Conservation (phyloP, 2,113 vertebrate genomes). For the Lophius piscatorius region DNA sequence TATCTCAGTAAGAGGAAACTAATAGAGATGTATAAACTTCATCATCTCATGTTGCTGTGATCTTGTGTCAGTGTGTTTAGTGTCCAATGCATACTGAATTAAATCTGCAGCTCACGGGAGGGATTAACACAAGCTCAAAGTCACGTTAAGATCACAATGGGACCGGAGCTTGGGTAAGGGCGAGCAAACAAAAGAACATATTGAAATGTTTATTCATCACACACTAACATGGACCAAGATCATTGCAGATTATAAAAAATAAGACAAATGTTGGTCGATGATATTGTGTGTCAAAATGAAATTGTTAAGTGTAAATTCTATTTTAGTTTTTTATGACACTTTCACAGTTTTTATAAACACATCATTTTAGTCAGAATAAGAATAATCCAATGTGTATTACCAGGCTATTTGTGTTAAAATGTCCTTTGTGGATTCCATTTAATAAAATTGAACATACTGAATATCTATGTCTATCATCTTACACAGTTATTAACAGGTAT, state of each 20-base stretch:
- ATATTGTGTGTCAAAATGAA: too few relatives aligned
- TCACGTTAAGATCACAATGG: constrained; percentile 42
- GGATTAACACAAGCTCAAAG: constrained; percentile 54
- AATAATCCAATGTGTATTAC: too few relatives aligned
- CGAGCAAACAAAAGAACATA: constrained; percentile 46
- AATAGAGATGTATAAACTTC: constrained; percentile 33
- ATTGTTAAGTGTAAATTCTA: not conserved
- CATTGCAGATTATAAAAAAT: constrained; percentile 32
- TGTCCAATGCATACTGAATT: constrained; percentile 28
- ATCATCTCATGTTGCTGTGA: constrained; percentile 33
- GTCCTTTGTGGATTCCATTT: not conserved
- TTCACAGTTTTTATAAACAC: too few relatives aligned
- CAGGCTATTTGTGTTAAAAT: not conserved
- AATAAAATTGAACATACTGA: not conserved
- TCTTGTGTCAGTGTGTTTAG: constrained; percentile 49
- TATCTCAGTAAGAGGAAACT: constrained; percentile 15
- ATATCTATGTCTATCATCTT: not conserved
- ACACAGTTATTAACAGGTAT: too few relatives aligned
- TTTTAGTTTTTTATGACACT: too few relatives aligned
- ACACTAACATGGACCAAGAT: constrained; percentile 20
- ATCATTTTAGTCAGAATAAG: too few relatives aligned
- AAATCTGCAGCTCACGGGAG: constrained; percentile 39
- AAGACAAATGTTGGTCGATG: too few relatives aligned
- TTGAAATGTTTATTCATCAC: constrained; percentile 42
- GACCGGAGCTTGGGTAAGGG: constrained; percentile 14